phyloP scores from a whole-genome alignment of 2,888 invertebrate species.

The Coecobrya sp. region DNA sequence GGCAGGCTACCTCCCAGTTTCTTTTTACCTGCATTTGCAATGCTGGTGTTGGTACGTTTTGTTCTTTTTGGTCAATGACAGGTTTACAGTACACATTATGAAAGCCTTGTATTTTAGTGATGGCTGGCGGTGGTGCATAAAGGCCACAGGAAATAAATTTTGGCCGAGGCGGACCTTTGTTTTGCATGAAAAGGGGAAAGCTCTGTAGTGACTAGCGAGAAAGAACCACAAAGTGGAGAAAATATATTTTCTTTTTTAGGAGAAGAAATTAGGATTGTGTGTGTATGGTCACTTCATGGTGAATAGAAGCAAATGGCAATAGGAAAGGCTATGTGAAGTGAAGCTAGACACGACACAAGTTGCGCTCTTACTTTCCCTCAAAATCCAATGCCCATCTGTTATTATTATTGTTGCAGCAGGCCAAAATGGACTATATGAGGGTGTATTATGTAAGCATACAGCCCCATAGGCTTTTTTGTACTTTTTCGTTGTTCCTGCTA shows the following conservation, averaged over 20 bases:
- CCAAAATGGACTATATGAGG: background rate
- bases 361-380: constrained; percentile 11
- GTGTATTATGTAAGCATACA: background rate
- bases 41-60: background rate
- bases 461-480: background rate
- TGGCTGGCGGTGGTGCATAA: constrained; percentile 15
- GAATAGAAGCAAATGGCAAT: background rate
- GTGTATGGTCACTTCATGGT: background rate
- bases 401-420: background rate
- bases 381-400: constrained; percentile 1
- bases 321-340: background rate
- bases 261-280: constrained; percentile 47
- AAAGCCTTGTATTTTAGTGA: background rate
- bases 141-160: constrained; percentile 70
- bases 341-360: background rate
- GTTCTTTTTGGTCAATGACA: constrained; percentile 7
- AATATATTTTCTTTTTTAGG: background rate
- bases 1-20: background rate
- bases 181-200: constrained; percentile 55
- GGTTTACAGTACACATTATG: constrained; percentile 48
- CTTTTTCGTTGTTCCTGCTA: background rate
- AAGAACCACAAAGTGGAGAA: constrained; percentile 17
- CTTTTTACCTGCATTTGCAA: background rate
- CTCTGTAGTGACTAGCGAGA: constrained; percentile 10
- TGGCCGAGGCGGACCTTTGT: constrained; percentile 46